Base-by-base conservation (phyloP, 2,888 invertebrate genomes). In the Lasioglossum oenotherae region DNA sequence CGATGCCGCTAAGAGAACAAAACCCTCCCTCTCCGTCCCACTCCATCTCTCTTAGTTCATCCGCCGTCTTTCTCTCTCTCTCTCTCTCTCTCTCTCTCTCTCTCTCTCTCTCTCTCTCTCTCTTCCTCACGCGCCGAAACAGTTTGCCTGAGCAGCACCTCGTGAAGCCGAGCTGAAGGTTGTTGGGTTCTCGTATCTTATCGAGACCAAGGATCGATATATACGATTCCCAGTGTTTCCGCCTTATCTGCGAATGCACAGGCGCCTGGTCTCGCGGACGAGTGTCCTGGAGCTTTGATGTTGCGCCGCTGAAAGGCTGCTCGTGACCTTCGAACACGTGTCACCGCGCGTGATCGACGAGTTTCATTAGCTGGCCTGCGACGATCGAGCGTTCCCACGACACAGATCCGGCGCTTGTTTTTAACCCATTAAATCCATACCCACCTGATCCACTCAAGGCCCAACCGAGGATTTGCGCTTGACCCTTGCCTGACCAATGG, bases 161-260 rank as follows among this genome's bases (percentile, higher is more conserved):
- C 90, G 90, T 86, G 89, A 89, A 86, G 82, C 87, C 76, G 64
- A 84, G 85, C 80, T 80, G 81, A 81, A 83, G 80, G 88, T 74
- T 85, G 78, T 78, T 79, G 85, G 79, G 82, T 72, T 90, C 82
- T 84, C 71, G 83, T 84, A 85, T 80, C 87, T 91, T 91, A 91
- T 91, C 90, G 91, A 74, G 74, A 86, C 78, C 69, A 60, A 89
- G 81, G 86, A 91, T 91, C 90, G 91, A 91, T 91, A 90, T 87
- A 87, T 90, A 88, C 85, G 85, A 86, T 88, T 88, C 78, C 76
- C 80, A 82, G 88, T 90, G 89, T 92, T 92, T 88, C 89, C 84
- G 86, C 82, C 88, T 91, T 92, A 92, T 92, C 92, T 89, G 74
- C 77, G 82, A 89, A 80, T 84, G 86, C 85, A 90, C 90, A 91